Base-by-base conservation (phyloP, 2,797 vertebrate genomes). In the Paratrypauchen microcephalus region DNA sequence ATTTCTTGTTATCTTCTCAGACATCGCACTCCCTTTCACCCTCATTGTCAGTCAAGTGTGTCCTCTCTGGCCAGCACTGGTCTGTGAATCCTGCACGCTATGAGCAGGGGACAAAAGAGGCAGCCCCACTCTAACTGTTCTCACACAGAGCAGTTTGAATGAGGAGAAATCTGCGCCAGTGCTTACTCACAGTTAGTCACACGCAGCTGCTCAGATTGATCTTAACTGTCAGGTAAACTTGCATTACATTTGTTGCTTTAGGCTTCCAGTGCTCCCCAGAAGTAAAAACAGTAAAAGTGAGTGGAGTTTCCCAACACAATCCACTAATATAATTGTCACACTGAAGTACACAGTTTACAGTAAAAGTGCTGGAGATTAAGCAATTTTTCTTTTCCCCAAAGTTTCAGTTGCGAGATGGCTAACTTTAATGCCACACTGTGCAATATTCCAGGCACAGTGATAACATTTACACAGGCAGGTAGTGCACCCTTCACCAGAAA, bases 161-260 rank as follows among this genome's bases (percentile, higher is more conserved):
- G 70, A 66, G 56, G 64, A 54, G 52, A 50, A n/a, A 69, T 68
- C 52, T 68, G 52, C 13, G 6, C 41, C 61, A 68, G 45, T 2
- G 21, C 66, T 56, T 50, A 50, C 52, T 71, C 36, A 54, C 18
- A 15, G 54, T 84, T 78, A 81, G 56, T 85, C 78, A 85, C 52
- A 81, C 48, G n/a, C 76, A 83, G 76, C 66, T 82, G 77, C 68
- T 28, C 15, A 72, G 26, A 76, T 73, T 26, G 13, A 68, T 81
- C 65, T 65, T 69, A 32, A 57, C 24, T 55, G 48, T 52, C 47
- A 41, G 19, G 9, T 61, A 13, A n/a, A 39, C 32, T 2, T 45
- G n/a, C 19, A 12, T 23, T 60, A 60, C 28, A 32, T 19, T 8
- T 21, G 59, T 39, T 39, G 30, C 59, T 41, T 41, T 13, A 61